Percentiles rank a stretch among this genome's conserved stretches.
Evolutionary conservation across 2,113 vertebrate species (phyloP).

Genomic region (Sylvilagus bachmani): DNA sequence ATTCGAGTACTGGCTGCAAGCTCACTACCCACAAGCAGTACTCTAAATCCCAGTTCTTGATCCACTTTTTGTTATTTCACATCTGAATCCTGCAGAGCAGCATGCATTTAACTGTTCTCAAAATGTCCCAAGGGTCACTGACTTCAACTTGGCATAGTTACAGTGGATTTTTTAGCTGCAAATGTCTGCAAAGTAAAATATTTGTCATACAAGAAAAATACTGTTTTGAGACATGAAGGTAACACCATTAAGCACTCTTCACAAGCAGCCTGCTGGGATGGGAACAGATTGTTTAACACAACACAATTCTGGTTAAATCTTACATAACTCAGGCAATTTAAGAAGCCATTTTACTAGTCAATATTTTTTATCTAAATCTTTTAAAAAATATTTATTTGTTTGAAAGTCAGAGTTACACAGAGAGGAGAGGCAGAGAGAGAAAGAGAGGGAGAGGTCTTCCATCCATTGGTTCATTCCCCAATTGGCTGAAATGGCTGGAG

Average conservation of each 20-base stretch:
- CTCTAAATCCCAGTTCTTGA: constrained; percentile 47
- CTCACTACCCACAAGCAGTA: neutral
- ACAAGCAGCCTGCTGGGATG: constrained; percentile 23
- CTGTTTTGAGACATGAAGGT: neutral
- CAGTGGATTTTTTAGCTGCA: constrained; percentile 43
- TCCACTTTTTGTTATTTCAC: constrained; percentile 60
- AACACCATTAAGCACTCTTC: neutral
- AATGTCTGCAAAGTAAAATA: constrained; percentile 66
- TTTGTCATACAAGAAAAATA: constrained; percentile 48
- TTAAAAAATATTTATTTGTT: too few relatives aligned
- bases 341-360: constrained; percentile 8
- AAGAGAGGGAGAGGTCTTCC: too few relatives aligned
- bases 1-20: constrained; percentile 1
- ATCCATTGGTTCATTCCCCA: too few relatives aligned
- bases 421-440: too few relatives aligned
- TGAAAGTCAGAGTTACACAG: too few relatives aligned
- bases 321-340: neutral
- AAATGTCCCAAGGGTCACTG: constrained; percentile 59
- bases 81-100: constrained; percentile 33
- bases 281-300: constrained; percentile 31
- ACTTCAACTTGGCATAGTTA: constrained; percentile 59
- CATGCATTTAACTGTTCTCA: constrained; percentile 47
- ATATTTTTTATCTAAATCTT: constrained; percentile 5
- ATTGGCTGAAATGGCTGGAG: too few relatives aligned
- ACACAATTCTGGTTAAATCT: neutral